Percentiles rank a stretch among this genome's conserved stretches.
Conservation (phyloP, 1,140 invertebrate species). For the Psilanteris sp. region DNA sequence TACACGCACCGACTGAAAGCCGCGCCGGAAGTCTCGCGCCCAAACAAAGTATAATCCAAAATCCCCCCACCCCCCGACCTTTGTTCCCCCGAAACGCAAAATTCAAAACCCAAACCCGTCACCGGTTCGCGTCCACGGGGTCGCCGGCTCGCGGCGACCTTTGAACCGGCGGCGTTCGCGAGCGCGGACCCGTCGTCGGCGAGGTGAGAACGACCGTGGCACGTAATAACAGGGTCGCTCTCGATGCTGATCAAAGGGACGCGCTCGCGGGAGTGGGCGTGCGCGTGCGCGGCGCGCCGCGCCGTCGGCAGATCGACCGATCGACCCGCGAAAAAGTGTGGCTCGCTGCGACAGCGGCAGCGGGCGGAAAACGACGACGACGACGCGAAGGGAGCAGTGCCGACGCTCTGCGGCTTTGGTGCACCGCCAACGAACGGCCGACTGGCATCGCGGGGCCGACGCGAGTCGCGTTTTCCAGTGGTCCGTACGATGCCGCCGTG, state of each 20-base stretch:
- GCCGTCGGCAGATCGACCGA: conserved; percentile 73
- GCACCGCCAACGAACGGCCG: conserved; percentile 54
- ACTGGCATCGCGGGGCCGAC: conserved; percentile 9
- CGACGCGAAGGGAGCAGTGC: conserved; percentile 59
- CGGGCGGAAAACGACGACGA: conserved; percentile 28
- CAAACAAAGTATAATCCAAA: too few relatives aligned
- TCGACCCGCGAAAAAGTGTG: conserved; percentile 73
- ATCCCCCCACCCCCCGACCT: too few relatives aligned
- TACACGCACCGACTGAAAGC: too few relatives aligned
- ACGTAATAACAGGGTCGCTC: conserved; percentile 6
- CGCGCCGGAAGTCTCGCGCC: too few relatives aligned
- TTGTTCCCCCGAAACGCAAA: too few relatives aligned
- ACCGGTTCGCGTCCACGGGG: too few relatives aligned
- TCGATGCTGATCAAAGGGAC: conserved; percentile 9
- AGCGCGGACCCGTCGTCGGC: neutral
- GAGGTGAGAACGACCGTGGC: conserved; percentile 3
- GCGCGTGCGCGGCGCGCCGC: conserved; percentile 66
- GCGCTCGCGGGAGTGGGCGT: neutral
- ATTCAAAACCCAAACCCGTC: too few relatives aligned
- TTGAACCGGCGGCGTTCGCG: too few relatives aligned
- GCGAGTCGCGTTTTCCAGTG: conserved; percentile 68
- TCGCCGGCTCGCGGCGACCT: too few relatives aligned
- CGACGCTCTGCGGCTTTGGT: conserved; percentile 62
- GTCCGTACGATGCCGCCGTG: conserved; percentile 75
- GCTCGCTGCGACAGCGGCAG: conserved; percentile 37